These are phyloP conservation scores for Aix galericulata DNA, from an alignment of 2,113 vertebrate genomes.

Conservation along the genomic window DNA sequence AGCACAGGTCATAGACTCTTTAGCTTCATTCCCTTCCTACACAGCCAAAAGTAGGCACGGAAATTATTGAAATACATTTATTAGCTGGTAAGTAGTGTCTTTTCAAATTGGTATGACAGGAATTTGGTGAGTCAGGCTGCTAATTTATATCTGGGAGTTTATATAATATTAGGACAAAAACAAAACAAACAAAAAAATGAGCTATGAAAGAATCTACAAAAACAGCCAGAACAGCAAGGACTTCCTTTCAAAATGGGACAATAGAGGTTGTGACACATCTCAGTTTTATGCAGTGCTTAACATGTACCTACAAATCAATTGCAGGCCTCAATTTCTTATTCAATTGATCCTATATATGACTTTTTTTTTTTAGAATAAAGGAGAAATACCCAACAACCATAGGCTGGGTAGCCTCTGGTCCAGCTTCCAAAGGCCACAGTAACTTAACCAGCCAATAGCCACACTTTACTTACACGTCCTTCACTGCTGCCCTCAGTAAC, in stretches of 20 bases:
- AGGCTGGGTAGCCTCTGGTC: not conserved
- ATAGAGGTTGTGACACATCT: not conserved
- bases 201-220: not conserved
- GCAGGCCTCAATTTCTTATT: not conserved
- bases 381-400: not conserved
- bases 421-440: not conserved
- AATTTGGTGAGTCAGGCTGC: not conserved
- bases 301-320: not conserved
- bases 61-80: slow-evolving; percentile 17
- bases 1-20: slow-evolving; percentile 35
- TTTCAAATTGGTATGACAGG: not conserved
- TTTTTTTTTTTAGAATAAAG: not conserved
- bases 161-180: not conserved
- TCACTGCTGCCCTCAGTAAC: not conserved
- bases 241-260: not conserved
- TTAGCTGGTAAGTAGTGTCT: not conserved
- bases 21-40: slow-evolving; percentile 21
- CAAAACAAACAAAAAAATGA: not conserved
- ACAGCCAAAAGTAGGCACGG: not conserved
- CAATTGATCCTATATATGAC: not conserved
- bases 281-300: not conserved
- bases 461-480: not conserved
- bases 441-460: not conserved
- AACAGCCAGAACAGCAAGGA: not conserved
- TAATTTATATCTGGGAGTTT: not conserved